A percentile compares a stretch with the other conserved stretches of the same genome.
Evolutionary conservation across 2,113 vertebrate genomes (phyloP).

Genomic region (Cranoglanis bouderius): DNA sequence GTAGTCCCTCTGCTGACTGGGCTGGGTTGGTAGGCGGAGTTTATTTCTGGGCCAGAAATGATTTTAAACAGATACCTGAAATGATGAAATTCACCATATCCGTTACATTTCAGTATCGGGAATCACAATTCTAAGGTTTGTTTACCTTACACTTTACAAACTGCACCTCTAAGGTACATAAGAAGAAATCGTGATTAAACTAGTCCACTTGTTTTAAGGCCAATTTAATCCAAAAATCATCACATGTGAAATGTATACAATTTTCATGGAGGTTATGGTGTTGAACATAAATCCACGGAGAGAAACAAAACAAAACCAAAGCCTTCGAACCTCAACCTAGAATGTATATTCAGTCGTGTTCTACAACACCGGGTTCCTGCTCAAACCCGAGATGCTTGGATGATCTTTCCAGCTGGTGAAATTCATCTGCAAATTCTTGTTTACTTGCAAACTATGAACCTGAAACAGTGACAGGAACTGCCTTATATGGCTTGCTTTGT

Average conservation of each 20-base stretch:
- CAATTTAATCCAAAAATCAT: slow-evolving; percentile 95
- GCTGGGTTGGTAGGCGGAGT: neutral
- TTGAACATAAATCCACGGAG: slow-evolving; percentile 89
- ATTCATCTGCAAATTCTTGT: neutral
- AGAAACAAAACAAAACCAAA: slow-evolving; percentile 80
- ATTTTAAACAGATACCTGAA: neutral
- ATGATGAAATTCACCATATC: neutral
- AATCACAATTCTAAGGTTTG: too few species aligned
- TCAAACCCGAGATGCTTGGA: neutral
- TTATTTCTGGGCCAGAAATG: neutral
- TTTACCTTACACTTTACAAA: neutral
- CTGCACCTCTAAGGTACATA: neutral
- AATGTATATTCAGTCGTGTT: slow-evolving; percentile 79
- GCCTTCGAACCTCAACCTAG: slow-evolving; percentile 80
- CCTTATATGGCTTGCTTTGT: neutral
- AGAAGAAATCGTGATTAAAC: neutral
- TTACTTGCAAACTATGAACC: neutral
- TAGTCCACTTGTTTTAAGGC: slow-evolving; percentile 74
- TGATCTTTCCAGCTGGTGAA: neutral
- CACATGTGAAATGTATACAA: slow-evolving; percentile 94
- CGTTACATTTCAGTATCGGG: neutral
- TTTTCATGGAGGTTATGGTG: slow-evolving; percentile 92
- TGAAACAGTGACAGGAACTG: slow-evolving; percentile 62
- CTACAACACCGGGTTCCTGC: slow-evolving; percentile 66
- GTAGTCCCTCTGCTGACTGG: neutral